Evolutionary conservation across 2,888 invertebrate genomes (phyloP), one percentile per base, ranked within the genome.

Genomic region (Ormyrus rosae): DNA sequence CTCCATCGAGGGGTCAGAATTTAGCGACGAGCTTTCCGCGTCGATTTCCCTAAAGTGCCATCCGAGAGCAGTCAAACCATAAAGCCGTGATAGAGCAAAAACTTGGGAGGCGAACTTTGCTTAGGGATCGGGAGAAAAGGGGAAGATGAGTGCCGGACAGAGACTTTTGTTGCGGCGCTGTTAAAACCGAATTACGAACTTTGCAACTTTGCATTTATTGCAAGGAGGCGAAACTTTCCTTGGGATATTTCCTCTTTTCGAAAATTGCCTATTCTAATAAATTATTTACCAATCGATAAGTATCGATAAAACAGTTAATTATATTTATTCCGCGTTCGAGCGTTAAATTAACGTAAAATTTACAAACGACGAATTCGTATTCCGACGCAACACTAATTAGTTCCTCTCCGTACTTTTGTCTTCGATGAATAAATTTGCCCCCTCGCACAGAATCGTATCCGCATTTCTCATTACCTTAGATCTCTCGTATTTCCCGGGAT

Each of bases 31-130:
- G 83, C 46, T 65, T 80, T 60, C 45, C 82, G 73, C 76, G 71
- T 85, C 87, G 87, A 90, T 90, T 90, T 90, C 90, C 90, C 90
- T 90, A 88, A 90, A 90, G 90, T 90, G 86, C 90, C 88, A 89
- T 90, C 85, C 84, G 85, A 89, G 87, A 86, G 87, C 87, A 89
- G 89, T 90, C 82, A 89, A 90, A 89, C 90, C 88, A 90, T 90
- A 90, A 90, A 89, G 84, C 13, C n/a, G 51, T 45, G 34, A n/a
- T 34, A 34, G 34, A 61, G 13, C 76, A 69, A 76, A 76, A 76
- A 76, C 50, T 65, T 69, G 11, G 46, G 13, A n/a, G 34, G 10
- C n/a, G n/a, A 58, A 75, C 9, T 65, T 67, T 3, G 5, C 6
- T 6, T 4, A 45, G 11, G 5, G 10, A 46, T 48, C 9, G 9